Percentiles rank a stretch among this genome's conserved stretches.
Conservation (phyloP, 2,113 vertebrate species). For the Peromyscus leucopus region DNA sequence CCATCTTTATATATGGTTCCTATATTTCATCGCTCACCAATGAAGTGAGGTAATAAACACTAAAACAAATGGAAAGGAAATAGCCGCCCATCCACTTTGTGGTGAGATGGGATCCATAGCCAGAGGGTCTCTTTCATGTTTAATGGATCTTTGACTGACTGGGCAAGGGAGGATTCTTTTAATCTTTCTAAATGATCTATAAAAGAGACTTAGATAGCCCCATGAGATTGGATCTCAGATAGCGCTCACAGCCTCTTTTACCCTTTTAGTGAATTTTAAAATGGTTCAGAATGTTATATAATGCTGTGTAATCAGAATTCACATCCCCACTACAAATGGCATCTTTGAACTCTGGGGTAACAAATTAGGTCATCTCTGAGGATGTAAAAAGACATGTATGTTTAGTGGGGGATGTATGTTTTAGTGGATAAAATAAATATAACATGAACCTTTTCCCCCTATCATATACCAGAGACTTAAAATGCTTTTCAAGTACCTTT, state of each 20-base stretch:
- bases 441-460: neutral
- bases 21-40: neutral
- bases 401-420: neutral
- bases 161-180: slow-evolving; percentile 59
- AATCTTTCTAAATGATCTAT: slow-evolving; percentile 74
- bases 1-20: slow-evolving; percentile 14
- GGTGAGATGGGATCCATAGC: slow-evolving; percentile 23
- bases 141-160: slow-evolving; percentile 24
- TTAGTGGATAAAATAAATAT: neutral
- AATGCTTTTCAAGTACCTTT: slow-evolving; percentile 19
- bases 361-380: slow-evolving; percentile 29
- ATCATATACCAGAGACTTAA: neutral
- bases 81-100: neutral
- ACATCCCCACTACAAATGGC: neutral
- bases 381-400: neutral
- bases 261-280: slow-evolving; percentile 64
- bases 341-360: slow-evolving; percentile 44
- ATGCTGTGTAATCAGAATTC: slow-evolving; percentile 54
- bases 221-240: slow-evolving; percentile 51
- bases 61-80: slow-evolving; percentile 57
- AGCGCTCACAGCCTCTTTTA: slow-evolving; percentile 53
- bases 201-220: slow-evolving; percentile 65
- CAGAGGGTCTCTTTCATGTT: slow-evolving; percentile 70
- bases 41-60: slow-evolving; percentile 41
- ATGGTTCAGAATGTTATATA: slow-evolving; percentile 43